Evolutionary conservation across 2,797 vertebrate genomes (phyloP).

Genomic region (Odontamblyopus lacepedii): DNA sequence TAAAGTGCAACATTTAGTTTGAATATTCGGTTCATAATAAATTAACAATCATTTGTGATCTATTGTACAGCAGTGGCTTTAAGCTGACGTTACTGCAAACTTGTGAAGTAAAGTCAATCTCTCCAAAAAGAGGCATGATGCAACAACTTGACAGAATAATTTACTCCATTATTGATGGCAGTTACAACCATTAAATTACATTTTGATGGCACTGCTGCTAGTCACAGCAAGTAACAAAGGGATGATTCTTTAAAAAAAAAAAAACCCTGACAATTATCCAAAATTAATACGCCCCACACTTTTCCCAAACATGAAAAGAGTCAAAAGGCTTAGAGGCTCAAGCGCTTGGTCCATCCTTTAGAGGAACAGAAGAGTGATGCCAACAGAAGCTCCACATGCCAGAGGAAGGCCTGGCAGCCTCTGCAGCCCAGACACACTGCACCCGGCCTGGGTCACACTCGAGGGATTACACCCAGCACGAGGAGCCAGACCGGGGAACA

Average conservation of each 20-base stretch:
- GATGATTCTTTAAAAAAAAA: neutral
- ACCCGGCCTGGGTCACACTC: slow-evolving; percentile 59
- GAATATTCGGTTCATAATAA: neutral
- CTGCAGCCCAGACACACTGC: slow-evolving; percentile 42
- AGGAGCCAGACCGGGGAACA: slow-evolving; percentile 66
- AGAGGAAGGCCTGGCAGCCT: slow-evolving; percentile 64
- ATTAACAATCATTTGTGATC: neutral
- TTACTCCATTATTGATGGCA: neutral
- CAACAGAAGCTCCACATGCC: slow-evolving; percentile 66
- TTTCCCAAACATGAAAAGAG: slow-evolving; percentile 10
- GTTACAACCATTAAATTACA: neutral
- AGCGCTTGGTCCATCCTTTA: slow-evolving; percentile 34
- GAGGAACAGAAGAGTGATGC: slow-evolving; percentile 50
- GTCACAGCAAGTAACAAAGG: neutral
- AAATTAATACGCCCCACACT: neutral
- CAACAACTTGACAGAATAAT: neutral
- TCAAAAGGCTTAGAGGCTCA: neutral
- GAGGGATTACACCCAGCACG: slow-evolving; percentile 68
- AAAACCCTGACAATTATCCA: neutral
- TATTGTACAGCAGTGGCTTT: neutral
- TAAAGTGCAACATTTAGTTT: neutral
- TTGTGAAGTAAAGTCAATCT: neutral
- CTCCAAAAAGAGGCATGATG: neutral
- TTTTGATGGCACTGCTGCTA: neutral
- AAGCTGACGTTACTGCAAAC: neutral